Evolutionary conservation across 2,113 vertebrate genomes (phyloP).

Genomic region (Sander vitreus): DNA sequence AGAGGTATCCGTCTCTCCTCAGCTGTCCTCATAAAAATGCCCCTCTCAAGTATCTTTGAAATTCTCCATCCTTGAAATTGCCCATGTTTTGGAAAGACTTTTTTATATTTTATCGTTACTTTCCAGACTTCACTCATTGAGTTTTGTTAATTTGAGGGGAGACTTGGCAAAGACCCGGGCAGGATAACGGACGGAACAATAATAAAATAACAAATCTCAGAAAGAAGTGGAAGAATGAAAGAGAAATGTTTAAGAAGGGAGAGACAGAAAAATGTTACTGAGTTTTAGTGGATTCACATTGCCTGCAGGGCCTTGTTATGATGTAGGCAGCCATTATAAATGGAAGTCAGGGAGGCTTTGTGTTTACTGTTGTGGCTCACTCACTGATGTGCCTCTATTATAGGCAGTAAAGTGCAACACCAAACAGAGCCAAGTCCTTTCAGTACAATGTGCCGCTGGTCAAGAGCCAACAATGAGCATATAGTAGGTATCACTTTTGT

Average conservation of each 20-base stretch:
- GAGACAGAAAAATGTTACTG: background rate
- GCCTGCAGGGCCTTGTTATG: background rate
- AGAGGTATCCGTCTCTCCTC: constrained; percentile 52
- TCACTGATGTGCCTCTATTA: constrained; percentile 38
- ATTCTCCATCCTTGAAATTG: constrained; percentile 34
- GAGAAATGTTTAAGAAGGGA: background rate
- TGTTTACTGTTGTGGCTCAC: constrained; percentile 25
- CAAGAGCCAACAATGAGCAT: constrained; percentile 53
- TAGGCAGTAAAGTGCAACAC: constrained; percentile 37
- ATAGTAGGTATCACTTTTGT: constrained; percentile 67
- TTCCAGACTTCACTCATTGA: background rate
- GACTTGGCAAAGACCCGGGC: background rate
- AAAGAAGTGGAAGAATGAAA: background rate
- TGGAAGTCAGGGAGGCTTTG: constrained; percentile 11
- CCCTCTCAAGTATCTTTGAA: constrained; percentile 54
- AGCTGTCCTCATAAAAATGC: constrained; percentile 60
- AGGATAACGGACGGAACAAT: background rate
- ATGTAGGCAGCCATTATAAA: background rate
- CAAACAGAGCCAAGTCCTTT: constrained; percentile 37
- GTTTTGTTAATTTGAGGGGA: background rate
- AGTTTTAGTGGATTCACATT: background rate
- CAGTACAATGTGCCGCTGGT: constrained; percentile 33
- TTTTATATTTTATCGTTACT: background rate
- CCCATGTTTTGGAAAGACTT: background rate
- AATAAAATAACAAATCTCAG: background rate